A percentile compares a stretch with the other conserved stretches of the same genome.
Conservation (phyloP, 2,113 vertebrate genomes). For the Muscicapa adusta region DNA sequence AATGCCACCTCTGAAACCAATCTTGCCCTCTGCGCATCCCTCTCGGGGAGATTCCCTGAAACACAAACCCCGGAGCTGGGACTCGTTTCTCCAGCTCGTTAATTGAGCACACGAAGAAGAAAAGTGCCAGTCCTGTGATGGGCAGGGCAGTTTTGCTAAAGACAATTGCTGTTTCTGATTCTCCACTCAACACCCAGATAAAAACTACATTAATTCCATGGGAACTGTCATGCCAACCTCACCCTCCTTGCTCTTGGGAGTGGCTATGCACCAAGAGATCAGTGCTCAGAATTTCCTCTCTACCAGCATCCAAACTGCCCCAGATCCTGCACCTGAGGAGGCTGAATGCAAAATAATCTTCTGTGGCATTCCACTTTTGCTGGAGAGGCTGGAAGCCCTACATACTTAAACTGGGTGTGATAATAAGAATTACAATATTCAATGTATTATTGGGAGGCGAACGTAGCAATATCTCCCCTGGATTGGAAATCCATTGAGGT, state of each 20-base stretch:
- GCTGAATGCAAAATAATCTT: neutral
- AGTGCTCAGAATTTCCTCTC: neutral
- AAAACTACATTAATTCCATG: neutral
- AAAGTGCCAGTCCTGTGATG: neutral
- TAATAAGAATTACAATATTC: neutral
- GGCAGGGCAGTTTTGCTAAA: neutral
- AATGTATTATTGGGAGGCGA: neutral
- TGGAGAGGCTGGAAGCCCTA: neutral
- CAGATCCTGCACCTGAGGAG: neutral
- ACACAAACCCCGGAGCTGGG: neutral
- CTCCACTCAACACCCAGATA: neutral
- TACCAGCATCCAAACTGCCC: neutral
- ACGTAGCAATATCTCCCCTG: neutral
- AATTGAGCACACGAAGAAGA: neutral
- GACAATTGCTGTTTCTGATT: neutral
- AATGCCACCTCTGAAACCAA: conserved; percentile 56
- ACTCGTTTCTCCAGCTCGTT: neutral
- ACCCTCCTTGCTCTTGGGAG: neutral
- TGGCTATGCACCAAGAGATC: neutral
- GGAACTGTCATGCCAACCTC: neutral
- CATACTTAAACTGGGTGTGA: too few relatives aligned
- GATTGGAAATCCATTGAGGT: neutral
- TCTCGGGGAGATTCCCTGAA: neutral
- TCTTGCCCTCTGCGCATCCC: neutral
- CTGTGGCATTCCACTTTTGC: neutral